Percentiles rank a stretch among this genome's conserved stretches.
phyloP scores from a whole-genome alignment of 1,140 invertebrate genomes.

The Drosophila sproati region DNA sequence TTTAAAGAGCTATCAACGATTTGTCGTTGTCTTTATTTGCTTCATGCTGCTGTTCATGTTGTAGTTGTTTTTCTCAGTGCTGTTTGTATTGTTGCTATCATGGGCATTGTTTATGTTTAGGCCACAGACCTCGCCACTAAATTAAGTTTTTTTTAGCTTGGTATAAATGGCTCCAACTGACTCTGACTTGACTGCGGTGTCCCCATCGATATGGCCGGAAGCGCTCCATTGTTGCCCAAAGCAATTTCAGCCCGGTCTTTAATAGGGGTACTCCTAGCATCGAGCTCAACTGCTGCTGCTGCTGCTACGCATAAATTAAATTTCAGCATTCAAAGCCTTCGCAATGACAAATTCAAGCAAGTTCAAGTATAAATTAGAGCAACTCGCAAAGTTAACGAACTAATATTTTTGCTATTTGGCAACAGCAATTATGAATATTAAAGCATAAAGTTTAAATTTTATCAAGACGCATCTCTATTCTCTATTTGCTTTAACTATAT shows the following conservation, averaged over 20 bases:
- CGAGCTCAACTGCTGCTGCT: neutral
- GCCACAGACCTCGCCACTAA: conserved; percentile 53
- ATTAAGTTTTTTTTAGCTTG: conserved; percentile 75
- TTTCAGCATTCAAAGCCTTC: conserved; percentile 13
- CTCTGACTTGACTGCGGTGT: conserved; percentile 15
- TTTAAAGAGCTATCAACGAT: conserved; percentile 56
- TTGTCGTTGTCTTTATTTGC: conserved; percentile 28
- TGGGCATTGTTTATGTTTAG: conserved; percentile 67
- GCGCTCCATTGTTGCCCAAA: conserved; percentile 20
- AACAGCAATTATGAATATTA: neutral
- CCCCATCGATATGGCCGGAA: conserved; percentile 63
- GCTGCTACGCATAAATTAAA: conserved; percentile 60
- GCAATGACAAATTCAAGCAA: conserved; percentile 9
- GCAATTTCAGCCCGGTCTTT: neutral
- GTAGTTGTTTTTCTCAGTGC: conserved; percentile 5
- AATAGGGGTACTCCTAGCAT: neutral
- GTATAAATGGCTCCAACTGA: conserved; percentile 60
- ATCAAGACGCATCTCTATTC: no score
- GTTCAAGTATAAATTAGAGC: conserved; percentile 12
- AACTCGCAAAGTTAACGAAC: conserved; percentile 6
- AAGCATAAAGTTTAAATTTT: no score
- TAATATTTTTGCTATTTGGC: neutral
- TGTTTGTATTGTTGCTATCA: conserved; percentile 30
- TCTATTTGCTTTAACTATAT: no score
- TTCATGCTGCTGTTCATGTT: conserved; percentile 15